These are phyloP conservation scores for Siderastrea siderea DNA, from an alignment of 92 coral and sea anemone genomes.

Conservation along the genomic window DNA sequence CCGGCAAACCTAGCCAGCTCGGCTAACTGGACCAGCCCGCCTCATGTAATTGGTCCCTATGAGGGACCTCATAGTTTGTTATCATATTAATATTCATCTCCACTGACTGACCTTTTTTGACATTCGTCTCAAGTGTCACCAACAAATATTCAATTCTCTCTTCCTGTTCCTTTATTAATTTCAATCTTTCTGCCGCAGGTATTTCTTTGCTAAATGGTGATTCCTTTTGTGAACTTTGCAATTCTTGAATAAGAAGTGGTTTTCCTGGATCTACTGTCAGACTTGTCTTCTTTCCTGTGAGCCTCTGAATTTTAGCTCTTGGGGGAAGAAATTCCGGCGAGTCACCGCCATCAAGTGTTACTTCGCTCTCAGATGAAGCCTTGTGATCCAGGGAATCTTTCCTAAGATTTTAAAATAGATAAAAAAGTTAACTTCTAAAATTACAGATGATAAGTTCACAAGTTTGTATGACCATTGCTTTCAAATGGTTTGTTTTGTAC, in stretches of 20 bases:
- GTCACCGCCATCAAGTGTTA: neutral
- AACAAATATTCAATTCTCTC: conserved; percentile 29
- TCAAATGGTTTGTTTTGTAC: too few species aligned
- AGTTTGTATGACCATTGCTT: too few species aligned
- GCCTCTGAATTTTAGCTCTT: conserved; percentile 54
- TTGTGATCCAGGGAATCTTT: neutral
- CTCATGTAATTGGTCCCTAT: too few species aligned
- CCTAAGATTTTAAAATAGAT: neutral
- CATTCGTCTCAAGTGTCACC: conserved; percentile 8
- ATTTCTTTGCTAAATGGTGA: neutral
- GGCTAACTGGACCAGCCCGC: too few species aligned
- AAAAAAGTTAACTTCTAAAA: neutral
- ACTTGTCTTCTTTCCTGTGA: conserved; percentile 9
- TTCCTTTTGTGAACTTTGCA: neutral
- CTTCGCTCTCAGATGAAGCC: neutral
- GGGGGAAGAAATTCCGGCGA: conserved; percentile 75
- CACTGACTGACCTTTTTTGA: neutral
- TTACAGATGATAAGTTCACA: too few species aligned
- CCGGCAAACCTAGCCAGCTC: too few species aligned
- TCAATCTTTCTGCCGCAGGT: neutral
- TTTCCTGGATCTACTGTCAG: neutral
- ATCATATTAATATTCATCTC: neutral
- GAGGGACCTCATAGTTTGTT: too few species aligned
- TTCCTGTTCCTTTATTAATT: conserved; percentile 1
- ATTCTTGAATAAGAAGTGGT: neutral